These are phyloP conservation scores for human DNA, from an alignment of 2,113 vertebrate genomes.

Conservation along the genomic window GRCh38 chr18:41179001-41179500, in stretches of 20 bases:
- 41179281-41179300: neutral
- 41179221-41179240: neutral
- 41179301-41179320: neutral
- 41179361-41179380: neutral
- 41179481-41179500: neutral
- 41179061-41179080: no score
- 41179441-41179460: neutral
- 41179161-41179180: neutral
- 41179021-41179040: no score
- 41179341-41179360: neutral
- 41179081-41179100: no score
- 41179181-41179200: neutral
- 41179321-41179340: neutral
- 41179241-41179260: neutral
- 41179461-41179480: neutral
- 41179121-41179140: neutral
- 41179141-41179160: neutral
- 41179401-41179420: neutral
- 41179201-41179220: no score
- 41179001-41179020: no score
- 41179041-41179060: no score
- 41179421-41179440: neutral
- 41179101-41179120: neutral
- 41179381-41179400: neutral
- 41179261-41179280: neutral